These are phyloP conservation scores for Sebastes taczanowskii DNA, from an alignment of 2,797 vertebrate genomes.

Conservation along the genomic window DNA sequence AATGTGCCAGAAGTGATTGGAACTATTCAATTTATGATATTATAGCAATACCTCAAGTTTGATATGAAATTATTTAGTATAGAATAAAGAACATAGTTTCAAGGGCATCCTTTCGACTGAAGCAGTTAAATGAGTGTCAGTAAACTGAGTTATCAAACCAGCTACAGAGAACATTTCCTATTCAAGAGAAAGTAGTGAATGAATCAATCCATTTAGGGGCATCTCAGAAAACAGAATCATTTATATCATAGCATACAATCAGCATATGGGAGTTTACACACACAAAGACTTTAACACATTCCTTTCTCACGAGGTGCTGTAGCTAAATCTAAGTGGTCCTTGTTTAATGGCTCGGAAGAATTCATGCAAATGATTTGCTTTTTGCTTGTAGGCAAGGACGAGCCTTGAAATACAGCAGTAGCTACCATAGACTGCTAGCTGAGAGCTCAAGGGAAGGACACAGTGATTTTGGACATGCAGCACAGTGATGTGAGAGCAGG, in stretches of 20 bases:
- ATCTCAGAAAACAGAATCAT: conserved; percentile 1
- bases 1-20: conserved; percentile 24
- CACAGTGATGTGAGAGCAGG: conserved; percentile 4
- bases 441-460: conserved; percentile 47
- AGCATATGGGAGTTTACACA: background rate
- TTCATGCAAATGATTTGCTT: conserved; percentile 53
- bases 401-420: conserved; percentile 36
- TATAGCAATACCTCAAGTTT: background rate
- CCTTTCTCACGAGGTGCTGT: conserved; percentile 9
- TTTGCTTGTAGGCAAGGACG: conserved; percentile 28
- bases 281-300: background rate
- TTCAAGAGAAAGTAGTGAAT: background rate
- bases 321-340: conserved; percentile 32
- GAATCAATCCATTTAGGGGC: background rate
- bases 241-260: background rate
- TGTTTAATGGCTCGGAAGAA: conserved; percentile 58
- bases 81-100: conserved; percentile 12
- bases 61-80: conserved; percentile 28
- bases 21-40: conserved; percentile 10
- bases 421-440: conserved; percentile 12
- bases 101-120: background rate
- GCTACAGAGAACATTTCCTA: background rate
- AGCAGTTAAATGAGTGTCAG: background rate
- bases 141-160: conserved; percentile 10
- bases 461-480: conserved; percentile 1